Evolutionary conservation across 2,797 vertebrate genomes (phyloP).

Genomic region (Mormyrops attenuatus): DNA sequence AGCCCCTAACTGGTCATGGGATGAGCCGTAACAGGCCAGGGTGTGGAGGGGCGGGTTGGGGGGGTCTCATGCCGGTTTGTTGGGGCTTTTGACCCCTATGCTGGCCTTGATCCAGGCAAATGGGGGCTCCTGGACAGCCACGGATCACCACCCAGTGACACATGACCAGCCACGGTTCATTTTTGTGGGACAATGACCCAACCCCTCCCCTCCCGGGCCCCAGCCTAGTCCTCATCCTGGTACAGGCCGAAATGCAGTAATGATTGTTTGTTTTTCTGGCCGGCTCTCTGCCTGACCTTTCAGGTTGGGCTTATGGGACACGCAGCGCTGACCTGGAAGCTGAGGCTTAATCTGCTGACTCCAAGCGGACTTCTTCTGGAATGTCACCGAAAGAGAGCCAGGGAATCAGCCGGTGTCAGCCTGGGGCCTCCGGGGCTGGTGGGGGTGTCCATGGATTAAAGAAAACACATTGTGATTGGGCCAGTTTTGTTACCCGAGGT

Average conservation of each 20-base stretch:
- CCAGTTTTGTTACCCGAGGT: neutral
- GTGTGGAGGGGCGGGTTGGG: neutral
- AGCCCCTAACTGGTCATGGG: neutral
- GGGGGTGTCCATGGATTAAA: neutral
- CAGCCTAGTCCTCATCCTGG: conserved; percentile 56
- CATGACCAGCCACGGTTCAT: conserved; percentile 71
- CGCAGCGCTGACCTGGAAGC: conserved; percentile 34
- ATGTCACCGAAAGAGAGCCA: neutral
- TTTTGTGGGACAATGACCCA: conserved; percentile 62
- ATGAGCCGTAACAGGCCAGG: neutral
- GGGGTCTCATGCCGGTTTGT: neutral
- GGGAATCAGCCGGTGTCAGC: neutral
- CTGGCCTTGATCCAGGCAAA: conserved; percentile 16
- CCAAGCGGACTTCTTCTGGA: neutral
- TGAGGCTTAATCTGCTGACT: conserved; percentile 1
- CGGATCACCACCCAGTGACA: conserved; percentile 63
- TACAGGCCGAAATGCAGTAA: conserved; percentile 66
- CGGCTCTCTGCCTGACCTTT: neutral
- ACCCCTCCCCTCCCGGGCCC: conserved; percentile 22
- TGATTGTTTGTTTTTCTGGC: conserved; percentile 60
- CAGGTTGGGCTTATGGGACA: neutral
- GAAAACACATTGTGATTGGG: neutral
- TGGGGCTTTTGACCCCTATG: neutral
- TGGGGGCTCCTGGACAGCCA: conserved; percentile 59
- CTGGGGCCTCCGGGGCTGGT: neutral